Evolutionary conservation across 2,888 invertebrate genomes (phyloP).

Genomic region (Ctena decussata): DNA sequence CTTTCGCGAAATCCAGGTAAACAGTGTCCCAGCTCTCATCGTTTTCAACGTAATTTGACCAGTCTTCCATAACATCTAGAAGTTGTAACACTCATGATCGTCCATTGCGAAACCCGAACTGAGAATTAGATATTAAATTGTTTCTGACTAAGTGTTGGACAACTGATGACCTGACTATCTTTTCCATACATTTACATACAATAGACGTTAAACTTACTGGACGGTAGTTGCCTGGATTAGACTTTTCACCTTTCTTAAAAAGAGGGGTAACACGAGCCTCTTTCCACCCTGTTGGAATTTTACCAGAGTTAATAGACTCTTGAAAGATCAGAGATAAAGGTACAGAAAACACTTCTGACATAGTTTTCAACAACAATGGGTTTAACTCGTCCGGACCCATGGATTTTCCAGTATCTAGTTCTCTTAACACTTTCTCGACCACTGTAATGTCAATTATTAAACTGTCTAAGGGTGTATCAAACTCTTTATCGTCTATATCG

Average conservation of each 20-base stretch:
- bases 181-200: conserved; percentile 9
- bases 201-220: conserved; percentile 3
- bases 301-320: background rate
- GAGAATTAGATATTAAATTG: background rate
- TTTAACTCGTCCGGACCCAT: too few species aligned
- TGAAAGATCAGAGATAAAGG: background rate
- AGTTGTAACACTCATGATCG: background rate
- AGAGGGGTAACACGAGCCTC: background rate
- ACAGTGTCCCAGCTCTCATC: background rate
- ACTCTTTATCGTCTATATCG: background rate
- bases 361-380: background rate
- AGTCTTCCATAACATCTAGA: background rate
- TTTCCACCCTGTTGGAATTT: conserved; percentile 4
- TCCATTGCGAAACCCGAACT: background rate
- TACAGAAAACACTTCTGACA: background rate
- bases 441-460: background rate
- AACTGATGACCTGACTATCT: background rate
- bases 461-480: conserved; percentile 1
- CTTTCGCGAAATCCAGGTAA: background rate
- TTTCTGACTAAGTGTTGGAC: background rate
- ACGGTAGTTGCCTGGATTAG: conserved; percentile 3
- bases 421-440: conserved; percentile 11
- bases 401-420: conserved; percentile 5
- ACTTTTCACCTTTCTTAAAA: background rate
- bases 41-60: background rate